Percentiles rank a stretch among this genome's conserved stretches.
Evolutionary conservation across 2,797 vertebrate species (phyloP).

Genomic region (Discoglossus pictus): DNA sequence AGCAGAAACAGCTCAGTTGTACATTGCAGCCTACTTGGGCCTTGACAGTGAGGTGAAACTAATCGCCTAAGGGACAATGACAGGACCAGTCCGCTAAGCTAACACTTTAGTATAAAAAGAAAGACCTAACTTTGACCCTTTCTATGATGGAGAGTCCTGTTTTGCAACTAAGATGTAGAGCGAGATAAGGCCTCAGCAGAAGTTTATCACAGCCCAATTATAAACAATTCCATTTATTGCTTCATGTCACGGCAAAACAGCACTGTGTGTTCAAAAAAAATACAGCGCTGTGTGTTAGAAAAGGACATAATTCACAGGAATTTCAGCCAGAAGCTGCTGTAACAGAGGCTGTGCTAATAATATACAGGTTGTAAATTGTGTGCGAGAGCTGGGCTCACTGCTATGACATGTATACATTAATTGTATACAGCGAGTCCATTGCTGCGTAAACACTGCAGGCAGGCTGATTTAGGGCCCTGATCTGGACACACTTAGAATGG

Average conservation of each 20-base stretch:
- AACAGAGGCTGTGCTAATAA: slow-evolving; percentile 49
- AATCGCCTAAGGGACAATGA: too few species aligned
- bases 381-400: slow-evolving; percentile 45
- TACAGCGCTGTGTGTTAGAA: slow-evolving; percentile 38
- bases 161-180: too few species aligned
- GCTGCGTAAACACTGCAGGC: slow-evolving; percentile 52
- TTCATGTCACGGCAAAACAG: slow-evolving; percentile 38
- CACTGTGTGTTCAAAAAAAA: slow-evolving; percentile 37
- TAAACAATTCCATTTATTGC: slow-evolving; percentile 49
- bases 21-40: too few species aligned
- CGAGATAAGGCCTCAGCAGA: too few species aligned
- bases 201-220: slow-evolving; percentile 36
- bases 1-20: too few species aligned
- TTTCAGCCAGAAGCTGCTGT: slow-evolving; percentile 48
- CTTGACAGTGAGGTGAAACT: too few species aligned
- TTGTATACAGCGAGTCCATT: slow-evolving; percentile 50
- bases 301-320: slow-evolving; percentile 45
- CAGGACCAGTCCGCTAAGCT: too few species aligned
- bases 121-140: too few species aligned
- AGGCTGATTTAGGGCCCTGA: slow-evolving; percentile 46
- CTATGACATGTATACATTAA: slow-evolving; percentile 53
- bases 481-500: slow-evolving; percentile 46
- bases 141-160: too few species aligned
- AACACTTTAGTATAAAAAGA: too few species aligned
- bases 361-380: slow-evolving; percentile 51